Conservation (phyloP, 1,140 invertebrate species). For the Drosophila orena region DNA sequence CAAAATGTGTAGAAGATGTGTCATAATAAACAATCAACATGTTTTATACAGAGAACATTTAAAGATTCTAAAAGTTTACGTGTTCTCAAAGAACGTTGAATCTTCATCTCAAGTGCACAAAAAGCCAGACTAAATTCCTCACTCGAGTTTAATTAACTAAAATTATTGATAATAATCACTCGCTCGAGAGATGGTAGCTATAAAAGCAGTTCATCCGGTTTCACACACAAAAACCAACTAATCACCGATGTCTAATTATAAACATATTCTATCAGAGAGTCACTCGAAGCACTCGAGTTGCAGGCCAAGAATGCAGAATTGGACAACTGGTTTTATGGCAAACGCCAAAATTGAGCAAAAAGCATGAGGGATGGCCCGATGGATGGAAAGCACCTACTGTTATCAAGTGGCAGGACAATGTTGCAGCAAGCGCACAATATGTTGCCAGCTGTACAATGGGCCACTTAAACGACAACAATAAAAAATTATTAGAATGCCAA, state of each 20-base stretch:
- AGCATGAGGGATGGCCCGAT: background rate
- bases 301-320: conserved; percentile 29
- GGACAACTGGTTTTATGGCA: conserved; percentile 23
- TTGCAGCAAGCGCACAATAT: conserved; percentile 63
- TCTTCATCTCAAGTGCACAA: background rate
- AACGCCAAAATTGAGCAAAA: conserved; percentile 22
- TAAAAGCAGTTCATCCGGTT: conserved; percentile 44
- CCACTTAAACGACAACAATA: conserved; percentile 80
- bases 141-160: conserved; percentile 20
- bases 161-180: conserved; percentile 30
- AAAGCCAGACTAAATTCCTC: conserved; percentile 1
- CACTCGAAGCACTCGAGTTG: conserved; percentile 6
- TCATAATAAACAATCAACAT: too few relatives aligned
- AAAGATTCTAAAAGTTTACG: background rate
- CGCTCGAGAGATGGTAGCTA: background rate
- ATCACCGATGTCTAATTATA: conserved; percentile 51
- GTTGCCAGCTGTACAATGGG: conserved; percentile 79
- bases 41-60: too few relatives aligned
- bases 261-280: conserved; percentile 20
- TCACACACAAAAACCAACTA: conserved; percentile 13
- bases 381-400: conserved; percentile 30
- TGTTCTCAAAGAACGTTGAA: background rate
- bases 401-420: conserved; percentile 46
- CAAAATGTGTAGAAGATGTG: too few relatives aligned
- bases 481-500: conserved; percentile 81